These are phyloP conservation scores for Sebastes melanostomus DNA, from an alignment of 2,797 vertebrate genomes.

Conservation along the genomic window DNA sequence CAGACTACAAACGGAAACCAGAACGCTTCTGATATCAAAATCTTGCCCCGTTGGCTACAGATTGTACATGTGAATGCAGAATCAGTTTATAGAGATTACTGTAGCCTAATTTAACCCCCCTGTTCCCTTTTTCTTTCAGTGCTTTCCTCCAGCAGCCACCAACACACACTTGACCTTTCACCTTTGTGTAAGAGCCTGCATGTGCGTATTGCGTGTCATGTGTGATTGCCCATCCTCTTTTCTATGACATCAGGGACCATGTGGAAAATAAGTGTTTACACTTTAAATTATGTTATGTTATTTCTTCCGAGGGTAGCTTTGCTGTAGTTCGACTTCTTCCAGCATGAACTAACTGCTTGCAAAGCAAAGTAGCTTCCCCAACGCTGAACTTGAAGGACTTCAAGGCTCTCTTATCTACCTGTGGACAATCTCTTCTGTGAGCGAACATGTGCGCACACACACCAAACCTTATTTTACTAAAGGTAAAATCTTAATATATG, in stretches of 20 bases:
- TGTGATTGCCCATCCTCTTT: no score
- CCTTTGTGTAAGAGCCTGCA: background rate
- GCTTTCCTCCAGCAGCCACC: background rate
- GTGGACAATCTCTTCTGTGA: background rate
- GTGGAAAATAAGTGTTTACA: no score
- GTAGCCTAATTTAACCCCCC: no score
- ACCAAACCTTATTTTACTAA: background rate
- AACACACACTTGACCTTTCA: background rate
- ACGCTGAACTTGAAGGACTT: background rate
- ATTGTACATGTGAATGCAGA: no score
- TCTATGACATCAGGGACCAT: no score
- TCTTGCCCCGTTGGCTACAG: no score
- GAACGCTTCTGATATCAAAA: no score
- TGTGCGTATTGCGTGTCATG: background rate
- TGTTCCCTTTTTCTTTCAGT: background rate
- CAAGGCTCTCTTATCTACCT: background rate
- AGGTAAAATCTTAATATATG: background rate
- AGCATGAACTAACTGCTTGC: background rate
- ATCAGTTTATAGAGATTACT: no score
- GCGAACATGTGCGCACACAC: background rate
- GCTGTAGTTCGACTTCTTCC: background rate
- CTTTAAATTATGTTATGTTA: background rate
- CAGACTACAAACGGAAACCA: no score
- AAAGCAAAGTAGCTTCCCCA: background rate
- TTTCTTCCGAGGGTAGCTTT: background rate